A percentile compares a stretch with the other conserved stretches of the same genome.
These are phyloP conservation scores for Chesias legatella DNA, from an alignment of 2,888 invertebrate species.

Conservation along the genomic window DNA sequence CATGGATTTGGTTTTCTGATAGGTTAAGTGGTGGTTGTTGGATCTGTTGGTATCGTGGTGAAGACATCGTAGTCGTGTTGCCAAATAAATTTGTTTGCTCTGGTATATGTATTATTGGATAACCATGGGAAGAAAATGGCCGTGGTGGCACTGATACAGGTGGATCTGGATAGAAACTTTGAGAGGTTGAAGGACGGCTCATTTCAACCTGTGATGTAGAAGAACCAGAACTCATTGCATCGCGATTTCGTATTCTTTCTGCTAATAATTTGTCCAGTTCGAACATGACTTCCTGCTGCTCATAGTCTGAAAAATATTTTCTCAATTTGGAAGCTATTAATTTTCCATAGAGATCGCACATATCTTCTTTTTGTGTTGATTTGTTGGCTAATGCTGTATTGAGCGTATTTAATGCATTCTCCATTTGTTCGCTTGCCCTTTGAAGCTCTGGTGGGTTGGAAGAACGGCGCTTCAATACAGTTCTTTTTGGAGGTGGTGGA, in stretches of 20 bases:
- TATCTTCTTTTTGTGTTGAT: slow-evolving; percentile 12
- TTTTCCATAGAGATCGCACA: slow-evolving; percentile 15
- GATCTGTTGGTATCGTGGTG: slow-evolving; percentile 9
- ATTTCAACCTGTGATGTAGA: slow-evolving; percentile 10
- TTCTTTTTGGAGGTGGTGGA: slow-evolving; percentile 12
- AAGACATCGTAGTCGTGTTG: slow-evolving; percentile 10
- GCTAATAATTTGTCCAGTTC: slow-evolving; percentile 5
- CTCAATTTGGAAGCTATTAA: slow-evolving; percentile 11
- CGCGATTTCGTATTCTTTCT: slow-evolving; percentile 3
- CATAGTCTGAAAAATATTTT: slow-evolving; percentile 11
- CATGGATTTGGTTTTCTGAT: slow-evolving; percentile 14
- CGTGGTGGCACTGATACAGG: slow-evolving; percentile 11
- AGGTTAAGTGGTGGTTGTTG: slow-evolving; percentile 11
- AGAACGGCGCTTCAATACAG: slow-evolving; percentile 14
- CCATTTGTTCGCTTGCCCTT: slow-evolving; percentile 15
- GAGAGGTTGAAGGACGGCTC: slow-evolving; percentile 10
- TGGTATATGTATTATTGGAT: slow-evolving; percentile 12
- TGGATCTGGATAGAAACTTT: slow-evolving; percentile 14
- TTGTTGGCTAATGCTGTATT: slow-evolving; percentile 9
- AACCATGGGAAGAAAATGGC: slow-evolving; percentile 10
- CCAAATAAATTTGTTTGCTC: slow-evolving; percentile 9
- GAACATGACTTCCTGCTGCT: slow-evolving; percentile 4
- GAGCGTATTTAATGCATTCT: slow-evolving; percentile 8
- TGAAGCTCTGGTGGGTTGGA: slow-evolving; percentile 15
- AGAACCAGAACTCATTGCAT: slow-evolving; percentile 11